Conservation (phyloP, 2,113 vertebrate genomes). For the Panurus biarmicus region DNA sequence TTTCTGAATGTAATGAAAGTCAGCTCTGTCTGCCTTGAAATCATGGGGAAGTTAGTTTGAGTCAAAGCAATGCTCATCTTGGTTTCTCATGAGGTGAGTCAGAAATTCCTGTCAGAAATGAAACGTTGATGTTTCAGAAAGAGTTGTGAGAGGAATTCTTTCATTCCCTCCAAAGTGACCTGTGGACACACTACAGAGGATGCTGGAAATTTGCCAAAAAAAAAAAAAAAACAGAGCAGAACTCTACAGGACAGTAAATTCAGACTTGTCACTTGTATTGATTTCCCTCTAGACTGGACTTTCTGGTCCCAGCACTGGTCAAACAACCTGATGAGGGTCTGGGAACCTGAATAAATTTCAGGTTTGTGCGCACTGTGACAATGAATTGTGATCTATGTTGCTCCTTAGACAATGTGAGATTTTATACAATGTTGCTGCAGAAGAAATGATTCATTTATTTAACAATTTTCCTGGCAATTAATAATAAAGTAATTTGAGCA, state of each 20-base stretch:
- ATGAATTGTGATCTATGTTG: background rate
- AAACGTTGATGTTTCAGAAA: background rate
- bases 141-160: background rate
- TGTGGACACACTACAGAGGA: background rate
- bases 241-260: background rate
- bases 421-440: background rate
- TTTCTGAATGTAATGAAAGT: background rate
- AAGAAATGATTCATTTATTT: background rate
- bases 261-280: background rate
- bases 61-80: background rate
- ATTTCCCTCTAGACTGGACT: background rate
- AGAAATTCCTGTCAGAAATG: background rate
- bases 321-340: background rate
- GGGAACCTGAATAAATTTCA: background rate
- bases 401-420: background rate
- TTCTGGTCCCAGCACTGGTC: background rate
- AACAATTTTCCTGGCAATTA: background rate
- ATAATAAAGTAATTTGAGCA: background rate
- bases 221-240: background rate
- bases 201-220: background rate
- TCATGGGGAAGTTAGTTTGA: background rate
- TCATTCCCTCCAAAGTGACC: background rate
- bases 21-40: background rate
- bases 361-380: background rate
- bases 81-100: background rate